Base-by-base conservation (phyloP, 2,888 invertebrate genomes). In the Eucriotettix oculatus region DNA sequence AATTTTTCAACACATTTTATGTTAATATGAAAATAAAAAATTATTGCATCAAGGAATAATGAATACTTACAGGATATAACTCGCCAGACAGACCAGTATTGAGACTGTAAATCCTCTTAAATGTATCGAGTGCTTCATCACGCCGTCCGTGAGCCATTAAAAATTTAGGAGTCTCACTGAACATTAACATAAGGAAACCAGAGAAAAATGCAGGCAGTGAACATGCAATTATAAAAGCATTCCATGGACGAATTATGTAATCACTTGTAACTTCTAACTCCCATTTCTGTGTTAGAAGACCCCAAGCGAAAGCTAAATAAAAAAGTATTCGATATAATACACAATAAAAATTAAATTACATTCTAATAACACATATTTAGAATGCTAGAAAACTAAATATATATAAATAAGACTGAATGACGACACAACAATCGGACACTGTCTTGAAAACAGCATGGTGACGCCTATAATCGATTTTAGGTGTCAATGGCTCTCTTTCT, bases 151-250 rank as follows among this genome's bases (percentile, higher is more conserved):
- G 76, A 1, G 84, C 80, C 79, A 88, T 83, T 7, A 88, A 74
- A 71, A 86, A 89, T 71, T 87, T 87, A 9, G 89, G 89, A 69
- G 87, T 89, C 71, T 90, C 90, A 0, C 88, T 73, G 55, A 68
- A 87, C 61, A 85, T 74, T 62, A 79, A 77, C 63, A 81, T 72
- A 58, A 83, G 74, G 0, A 78, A 75, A 0, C 84, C 84, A 10
- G 86, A 80, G 0, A 85, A 65, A 0, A 90, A 69, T 29, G 85
- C 84, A 10, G 89, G 84, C 61, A 87, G 62, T 0, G 81, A 80
- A 0, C 82, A 43, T 5, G 72, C 56, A 5, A 71, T 67, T 7
- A 74, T 64, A 65, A 75, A 80, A 9, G 78, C 68, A 16, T 77
- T 70, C 80, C 80, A 80, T 44, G 77, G 76, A 65, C 75, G 73